Conservation (phyloP, 2,888 invertebrate genomes). For the Mystacides longicornis region DNA sequence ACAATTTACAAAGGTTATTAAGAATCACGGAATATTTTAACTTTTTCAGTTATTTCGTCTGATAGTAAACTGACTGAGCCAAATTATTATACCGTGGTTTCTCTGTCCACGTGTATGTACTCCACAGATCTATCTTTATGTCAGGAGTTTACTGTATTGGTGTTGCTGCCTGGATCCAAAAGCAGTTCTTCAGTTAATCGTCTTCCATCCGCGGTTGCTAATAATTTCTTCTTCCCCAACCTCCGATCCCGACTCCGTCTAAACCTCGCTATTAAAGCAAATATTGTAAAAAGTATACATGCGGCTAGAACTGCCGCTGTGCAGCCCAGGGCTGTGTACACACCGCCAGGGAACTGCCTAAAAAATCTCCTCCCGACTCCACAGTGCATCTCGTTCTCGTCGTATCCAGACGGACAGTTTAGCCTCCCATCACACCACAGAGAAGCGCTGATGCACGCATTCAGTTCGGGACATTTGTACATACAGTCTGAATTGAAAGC, state of each 20-base stretch:
- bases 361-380: conserved; percentile 48
- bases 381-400: conserved; percentile 63
- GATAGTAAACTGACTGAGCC: background rate
- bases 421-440: conserved; percentile 68
- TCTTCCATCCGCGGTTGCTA: conserved; percentile 33
- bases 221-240: conserved; percentile 43
- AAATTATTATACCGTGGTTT: conserved; percentile 74
- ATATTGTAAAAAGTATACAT: conserved; percentile 50
- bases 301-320: conserved; percentile 51
- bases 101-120: conserved; percentile 87
- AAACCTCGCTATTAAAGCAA: conserved; percentile 52
- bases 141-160: conserved; percentile 67
- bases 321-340: conserved; percentile 50
- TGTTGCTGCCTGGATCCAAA: conserved; percentile 52
- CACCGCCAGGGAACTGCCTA: conserved; percentile 47
- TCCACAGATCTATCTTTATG: conserved; percentile 85
- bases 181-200: conserved; percentile 64
- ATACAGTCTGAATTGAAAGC: conserved; percentile 43
- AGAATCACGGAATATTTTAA: background rate
- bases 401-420: conserved; percentile 60
- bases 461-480: conserved; percentile 63
- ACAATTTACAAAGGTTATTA: background rate
- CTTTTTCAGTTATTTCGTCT: too few species aligned
- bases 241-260: conserved; percentile 47
- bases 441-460: conserved; percentile 67